Evolutionary conservation across 2,797 vertebrate species (phyloP).

Genomic region (Tiaroga cobitis): DNA sequence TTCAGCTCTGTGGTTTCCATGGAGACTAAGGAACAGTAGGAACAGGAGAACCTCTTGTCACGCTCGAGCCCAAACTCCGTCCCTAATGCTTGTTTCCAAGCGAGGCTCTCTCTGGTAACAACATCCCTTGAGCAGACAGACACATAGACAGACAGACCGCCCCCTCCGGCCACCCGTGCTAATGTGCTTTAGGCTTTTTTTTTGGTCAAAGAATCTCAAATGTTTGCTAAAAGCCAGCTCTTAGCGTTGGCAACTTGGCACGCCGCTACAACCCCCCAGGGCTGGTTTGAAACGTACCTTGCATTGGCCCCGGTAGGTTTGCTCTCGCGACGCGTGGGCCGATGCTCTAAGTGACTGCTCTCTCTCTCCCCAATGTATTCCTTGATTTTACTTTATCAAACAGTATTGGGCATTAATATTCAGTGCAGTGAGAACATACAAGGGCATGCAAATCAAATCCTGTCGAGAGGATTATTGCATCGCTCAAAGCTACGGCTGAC

Average conservation of each 20-base stretch:
- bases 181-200: constrained; percentile 27
- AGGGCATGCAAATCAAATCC: constrained; percentile 56
- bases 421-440: constrained; percentile 34
- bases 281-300: constrained; percentile 2
- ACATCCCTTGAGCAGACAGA: constrained; percentile 33
- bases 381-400: constrained; percentile 61
- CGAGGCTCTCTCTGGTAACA: constrained; percentile 3
- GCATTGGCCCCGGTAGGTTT: background rate
- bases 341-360: constrained; percentile 35
- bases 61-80: constrained; percentile 31
- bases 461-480: constrained; percentile 49
- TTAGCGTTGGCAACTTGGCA: constrained; percentile 11
- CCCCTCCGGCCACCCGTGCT: constrained; percentile 17
- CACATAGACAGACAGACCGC: background rate
- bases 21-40: constrained; percentile 76
- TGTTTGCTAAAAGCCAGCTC: constrained; percentile 46
- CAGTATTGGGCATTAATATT: constrained; percentile 60
- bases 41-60: constrained; percentile 64
- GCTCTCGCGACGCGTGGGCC: constrained; percentile 17
- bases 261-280: constrained; percentile 26
- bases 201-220: constrained; percentile 51
- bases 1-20: constrained; percentile 74
- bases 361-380: constrained; percentile 50
- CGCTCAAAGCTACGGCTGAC: constrained; percentile 52
- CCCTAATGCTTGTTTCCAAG: constrained; percentile 48